phyloP scores from a whole-genome alignment of 1,140 invertebrate species.

The Meloidogyne floridensis region DNA sequence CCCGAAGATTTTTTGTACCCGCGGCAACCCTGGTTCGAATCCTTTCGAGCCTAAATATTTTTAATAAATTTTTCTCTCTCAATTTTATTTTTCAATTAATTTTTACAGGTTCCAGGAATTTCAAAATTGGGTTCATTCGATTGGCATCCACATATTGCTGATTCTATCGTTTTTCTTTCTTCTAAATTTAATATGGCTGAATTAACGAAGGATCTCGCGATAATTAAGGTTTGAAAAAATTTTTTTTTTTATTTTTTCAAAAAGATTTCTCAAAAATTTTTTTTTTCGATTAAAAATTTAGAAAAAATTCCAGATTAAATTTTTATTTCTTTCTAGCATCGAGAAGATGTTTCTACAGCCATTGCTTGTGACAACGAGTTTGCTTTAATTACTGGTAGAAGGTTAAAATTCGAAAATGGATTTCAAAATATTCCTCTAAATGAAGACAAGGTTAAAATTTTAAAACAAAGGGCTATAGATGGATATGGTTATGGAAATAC shows the following conservation, averaged over 20 bases:
- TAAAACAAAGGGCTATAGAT: conserved; percentile 18
- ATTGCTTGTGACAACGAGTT: conserved; percentile 31
- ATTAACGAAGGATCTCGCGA: conserved; percentile 21
- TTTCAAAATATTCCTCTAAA: conserved; percentile 7
- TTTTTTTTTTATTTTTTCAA: not conserved
- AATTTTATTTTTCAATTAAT: not conserved
- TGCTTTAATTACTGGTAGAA: conserved; percentile 3
- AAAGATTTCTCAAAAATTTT: too few relatives aligned
- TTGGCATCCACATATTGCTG: conserved; percentile 30
- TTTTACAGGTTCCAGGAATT: conserved; percentile 24
- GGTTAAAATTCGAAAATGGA: conserved; percentile 21
- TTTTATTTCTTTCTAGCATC: not conserved
- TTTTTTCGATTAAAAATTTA: not conserved
- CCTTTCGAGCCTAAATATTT: not conserved
- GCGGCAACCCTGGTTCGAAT: too few relatives aligned
- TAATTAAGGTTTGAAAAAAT: conserved; percentile 30
- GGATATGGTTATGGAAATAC: conserved; percentile 50
- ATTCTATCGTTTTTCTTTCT: conserved; percentile 24
- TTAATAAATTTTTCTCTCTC: not conserved
- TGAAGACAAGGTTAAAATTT: conserved; percentile 8
- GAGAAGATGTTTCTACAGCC: conserved; percentile 7
- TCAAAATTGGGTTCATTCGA: conserved; percentile 28
- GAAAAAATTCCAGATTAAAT: not conserved
- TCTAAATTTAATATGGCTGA: not conserved
- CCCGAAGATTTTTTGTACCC: too few relatives aligned